These are phyloP conservation scores for Streptopelia turtur DNA, from an alignment of 2,797 vertebrate genomes.

Conservation along the genomic window DNA sequence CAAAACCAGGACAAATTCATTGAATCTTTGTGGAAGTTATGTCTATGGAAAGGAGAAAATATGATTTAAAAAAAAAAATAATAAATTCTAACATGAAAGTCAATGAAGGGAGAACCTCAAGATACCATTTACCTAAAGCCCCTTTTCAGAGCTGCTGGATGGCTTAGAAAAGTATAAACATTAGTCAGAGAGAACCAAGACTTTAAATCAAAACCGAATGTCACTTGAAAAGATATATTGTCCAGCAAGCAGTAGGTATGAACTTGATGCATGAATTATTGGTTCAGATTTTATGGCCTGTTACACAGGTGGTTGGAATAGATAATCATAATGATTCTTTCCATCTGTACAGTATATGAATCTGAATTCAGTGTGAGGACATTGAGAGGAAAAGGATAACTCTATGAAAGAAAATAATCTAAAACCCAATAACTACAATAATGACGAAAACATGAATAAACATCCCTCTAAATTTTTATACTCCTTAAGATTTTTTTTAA, in stretches of 20 bases:
- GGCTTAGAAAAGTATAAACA: not conserved
- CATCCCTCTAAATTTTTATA: not conserved
- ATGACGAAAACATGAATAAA: not conserved
- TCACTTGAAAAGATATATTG: constrained; percentile 2
- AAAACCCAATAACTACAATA: not conserved
- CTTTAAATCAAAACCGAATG: not conserved
- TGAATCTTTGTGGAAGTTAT: not conserved
- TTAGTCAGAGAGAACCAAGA: not conserved
- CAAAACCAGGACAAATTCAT: not conserved
- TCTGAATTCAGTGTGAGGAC: not conserved
- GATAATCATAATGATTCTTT: not conserved
- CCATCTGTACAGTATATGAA: not conserved
- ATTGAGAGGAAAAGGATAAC: not conserved
- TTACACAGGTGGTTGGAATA: not conserved
- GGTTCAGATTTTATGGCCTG: not conserved
- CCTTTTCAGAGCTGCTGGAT: not conserved
- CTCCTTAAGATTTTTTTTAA: not conserved
- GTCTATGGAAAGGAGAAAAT: not conserved
- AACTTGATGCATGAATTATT: not conserved
- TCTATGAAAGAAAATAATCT: not conserved
- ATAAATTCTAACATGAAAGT: not conserved
- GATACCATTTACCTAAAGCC: not conserved
- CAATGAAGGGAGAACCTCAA: not conserved
- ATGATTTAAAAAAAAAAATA: not conserved
- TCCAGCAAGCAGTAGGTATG: not conserved